A percentile compares a stretch with the other conserved stretches of the same genome.
Evolutionary conservation across 2,113 vertebrate genomes (phyloP).

Genomic region (Onychorhynchus coronatus): DNA sequence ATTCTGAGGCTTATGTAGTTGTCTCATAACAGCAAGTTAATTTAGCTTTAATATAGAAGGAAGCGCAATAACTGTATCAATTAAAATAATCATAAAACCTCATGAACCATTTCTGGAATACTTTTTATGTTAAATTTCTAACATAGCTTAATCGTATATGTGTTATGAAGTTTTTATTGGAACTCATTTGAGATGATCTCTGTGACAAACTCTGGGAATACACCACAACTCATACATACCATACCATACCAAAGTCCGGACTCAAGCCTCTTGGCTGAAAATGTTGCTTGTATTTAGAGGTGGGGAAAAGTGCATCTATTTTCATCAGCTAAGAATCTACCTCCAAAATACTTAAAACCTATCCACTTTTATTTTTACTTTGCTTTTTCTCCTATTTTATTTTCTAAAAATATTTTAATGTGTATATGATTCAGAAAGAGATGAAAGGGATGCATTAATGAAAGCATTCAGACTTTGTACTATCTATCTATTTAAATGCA

Average conservation of each 20-base stretch:
- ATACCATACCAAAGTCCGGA: neutral
- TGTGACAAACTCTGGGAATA: neutral
- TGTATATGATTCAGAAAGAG: neutral
- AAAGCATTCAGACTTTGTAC: neutral
- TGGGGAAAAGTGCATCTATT: neutral
- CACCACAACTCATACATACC: neutral
- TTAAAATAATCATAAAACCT: slow-evolving; percentile 36
- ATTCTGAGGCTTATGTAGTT: neutral
- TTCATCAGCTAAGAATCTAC: neutral
- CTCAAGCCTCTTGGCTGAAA: neutral
- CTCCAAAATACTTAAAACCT: neutral
- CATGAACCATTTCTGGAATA: slow-evolving; percentile 21
- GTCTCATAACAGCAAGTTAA: slow-evolving; percentile 17
- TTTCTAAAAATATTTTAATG: neutral
- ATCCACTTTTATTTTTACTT: neutral
- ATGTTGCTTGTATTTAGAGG: neutral
- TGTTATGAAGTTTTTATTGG: neutral
- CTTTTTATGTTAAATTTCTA: neutral
- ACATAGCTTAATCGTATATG: neutral
- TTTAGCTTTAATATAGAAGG: slow-evolving; percentile 31
- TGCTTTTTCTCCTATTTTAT: neutral
- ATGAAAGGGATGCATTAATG: neutral
- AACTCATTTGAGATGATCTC: neutral
- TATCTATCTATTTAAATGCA: neutral
- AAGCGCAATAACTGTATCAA: slow-evolving; percentile 11